phyloP scores from a whole-genome alignment of 2,113 vertebrate genomes.

The Centropus unirufus region DNA sequence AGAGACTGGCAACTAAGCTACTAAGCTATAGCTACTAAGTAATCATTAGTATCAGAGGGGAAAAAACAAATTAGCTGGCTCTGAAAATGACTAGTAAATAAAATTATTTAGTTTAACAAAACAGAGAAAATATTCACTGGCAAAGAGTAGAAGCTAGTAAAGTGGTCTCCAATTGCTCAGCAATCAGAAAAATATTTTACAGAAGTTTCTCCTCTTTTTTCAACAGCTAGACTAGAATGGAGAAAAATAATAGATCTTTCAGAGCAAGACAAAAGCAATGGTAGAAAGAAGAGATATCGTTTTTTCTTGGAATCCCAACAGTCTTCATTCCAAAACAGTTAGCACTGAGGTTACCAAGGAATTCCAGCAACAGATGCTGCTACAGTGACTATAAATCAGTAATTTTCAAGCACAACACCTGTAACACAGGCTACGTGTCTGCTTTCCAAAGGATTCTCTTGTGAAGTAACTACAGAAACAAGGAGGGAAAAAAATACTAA shows the following conservation, averaged over 20 bases:
- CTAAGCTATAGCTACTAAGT: neutral
- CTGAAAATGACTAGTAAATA: neutral
- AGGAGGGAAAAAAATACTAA: neutral
- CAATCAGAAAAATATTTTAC: neutral
- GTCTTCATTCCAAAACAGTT: neutral
- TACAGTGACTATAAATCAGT: too few species aligned
- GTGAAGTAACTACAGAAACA: neutral
- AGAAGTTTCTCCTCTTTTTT: neutral
- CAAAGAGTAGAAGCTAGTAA: neutral
- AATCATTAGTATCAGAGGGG: neutral
- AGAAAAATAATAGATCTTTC: neutral
- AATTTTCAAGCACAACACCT: neutral
- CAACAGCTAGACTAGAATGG: neutral
- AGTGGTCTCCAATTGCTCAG: neutral
- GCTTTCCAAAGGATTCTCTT: neutral
- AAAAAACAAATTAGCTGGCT: neutral
- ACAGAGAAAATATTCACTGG: neutral
- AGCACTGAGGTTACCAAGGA: neutral
- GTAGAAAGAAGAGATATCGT: neutral
- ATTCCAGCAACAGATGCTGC: neutral
- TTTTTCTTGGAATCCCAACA: neutral
- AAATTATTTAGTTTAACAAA: neutral
- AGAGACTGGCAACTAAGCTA: neutral
- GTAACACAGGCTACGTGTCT: fast-evolving
- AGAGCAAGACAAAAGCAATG: neutral